Evolutionary conservation across 2,113 vertebrate species (phyloP), one percentile per base, ranked within the genome.

Genomic region (Macquaria australasica): DNA sequence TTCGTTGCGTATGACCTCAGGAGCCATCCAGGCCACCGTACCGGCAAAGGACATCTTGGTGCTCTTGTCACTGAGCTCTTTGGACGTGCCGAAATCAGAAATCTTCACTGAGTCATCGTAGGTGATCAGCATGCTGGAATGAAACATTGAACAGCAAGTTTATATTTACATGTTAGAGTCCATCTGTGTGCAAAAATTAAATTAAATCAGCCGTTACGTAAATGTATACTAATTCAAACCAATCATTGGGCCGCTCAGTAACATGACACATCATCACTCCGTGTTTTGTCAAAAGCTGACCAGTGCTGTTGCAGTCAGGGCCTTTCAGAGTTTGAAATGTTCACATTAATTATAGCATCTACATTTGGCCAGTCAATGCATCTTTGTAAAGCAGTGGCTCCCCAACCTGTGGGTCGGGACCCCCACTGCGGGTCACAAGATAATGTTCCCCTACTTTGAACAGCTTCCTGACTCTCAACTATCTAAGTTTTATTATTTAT

Each of bases 31-130:
- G 92, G 98, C 98, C 93, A 99, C 98, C 0, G 98, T 99, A 81
- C 98, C 98, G 0, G 98, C 98, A 3, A 99, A 99, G 50, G 98
- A 99, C 98, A 99, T 99, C 96, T 99, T 99, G 92, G 98, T 99
- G 96, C 98, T 99, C 93, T 99, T 99, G 95, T 99, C 98, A 15
- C 96, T 97, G 89, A 99, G 95, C 89, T 99, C 98, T 93, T 99
- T 99, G 83, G 98, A 99, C 8, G 98, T 99, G 85, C 98, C 98
- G 37, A 99, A 99, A 92, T 99, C 98, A 0, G 98, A 99, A 95
- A 99, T 99, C 96, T 99, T 99, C 92, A 99, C 98, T 88, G 98
- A 95, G 8, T 99, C 98, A 0, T 99, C 98, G 0, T 99, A 98
- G 15, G 98, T 99, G 95, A 99, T 99, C 81, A 99, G 95, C 96